Evolutionary conservation across 2,797 vertebrate species (phyloP).

Genomic region (Cynodonichthys magdalenae): DNA sequence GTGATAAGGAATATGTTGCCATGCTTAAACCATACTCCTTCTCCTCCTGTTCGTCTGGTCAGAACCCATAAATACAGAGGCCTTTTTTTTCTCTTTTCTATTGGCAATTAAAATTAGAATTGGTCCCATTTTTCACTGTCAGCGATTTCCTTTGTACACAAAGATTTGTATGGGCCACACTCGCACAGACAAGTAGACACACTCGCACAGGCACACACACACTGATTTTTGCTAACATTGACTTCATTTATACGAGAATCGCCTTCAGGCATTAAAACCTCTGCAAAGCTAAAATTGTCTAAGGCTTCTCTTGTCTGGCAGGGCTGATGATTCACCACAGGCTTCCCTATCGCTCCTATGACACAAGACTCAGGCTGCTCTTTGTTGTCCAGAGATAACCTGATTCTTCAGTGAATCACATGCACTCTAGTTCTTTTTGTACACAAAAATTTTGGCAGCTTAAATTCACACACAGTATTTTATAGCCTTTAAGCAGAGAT

Average conservation of each 20-base stretch:
- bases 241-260: slow-evolving; percentile 17
- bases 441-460: slow-evolving; percentile 27
- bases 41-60: slow-evolving; percentile 57
- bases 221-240: slow-evolving; percentile 21
- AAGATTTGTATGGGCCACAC: slow-evolving; percentile 52
- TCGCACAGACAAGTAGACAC: slow-evolving; percentile 17
- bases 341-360: slow-evolving; percentile 50
- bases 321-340: slow-evolving; percentile 54
- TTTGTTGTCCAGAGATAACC: slow-evolving; percentile 53
- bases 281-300: slow-evolving; percentile 22
- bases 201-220: slow-evolving; percentile 10
- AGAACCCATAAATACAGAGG: slow-evolving; percentile 71
- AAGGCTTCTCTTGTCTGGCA: slow-evolving; percentile 32
- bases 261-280: slow-evolving; percentile 25
- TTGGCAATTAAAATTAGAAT: slow-evolving; percentile 78
- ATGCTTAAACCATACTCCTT: slow-evolving; percentile 65
- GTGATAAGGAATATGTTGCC: slow-evolving; percentile 77
- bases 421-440: slow-evolving; percentile 34
- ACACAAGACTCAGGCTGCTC: slow-evolving; percentile 55
- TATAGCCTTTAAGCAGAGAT: slow-evolving; percentile 31
- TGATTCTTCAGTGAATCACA: slow-evolving; percentile 58
- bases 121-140: slow-evolving; percentile 79
- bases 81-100: slow-evolving; percentile 46
- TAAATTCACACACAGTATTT: slow-evolving; percentile 40
- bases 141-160: slow-evolving; percentile 70